Evolutionary conservation across 2,797 vertebrate genomes (phyloP).

Genomic region (Enteromius treurensis): DNA sequence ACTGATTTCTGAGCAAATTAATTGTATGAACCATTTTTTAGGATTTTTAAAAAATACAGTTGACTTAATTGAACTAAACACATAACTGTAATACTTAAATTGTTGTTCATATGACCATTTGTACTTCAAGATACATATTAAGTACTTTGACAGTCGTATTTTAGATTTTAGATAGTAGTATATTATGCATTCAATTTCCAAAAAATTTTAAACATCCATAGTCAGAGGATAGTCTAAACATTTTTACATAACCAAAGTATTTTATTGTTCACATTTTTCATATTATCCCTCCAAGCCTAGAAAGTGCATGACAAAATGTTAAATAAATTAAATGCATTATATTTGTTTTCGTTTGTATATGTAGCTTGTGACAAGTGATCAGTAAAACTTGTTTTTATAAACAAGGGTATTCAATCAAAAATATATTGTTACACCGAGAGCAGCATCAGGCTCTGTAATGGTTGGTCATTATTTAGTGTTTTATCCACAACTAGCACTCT

Average conservation of each 20-base stretch:
- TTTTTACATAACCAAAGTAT: not conserved
- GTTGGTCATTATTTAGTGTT: constrained; percentile 28
- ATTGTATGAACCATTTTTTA: not conserved
- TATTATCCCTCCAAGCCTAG: not conserved
- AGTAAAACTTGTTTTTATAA: not conserved
- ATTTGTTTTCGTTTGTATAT: not conserved
- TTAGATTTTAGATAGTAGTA: not conserved
- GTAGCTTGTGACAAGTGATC: constrained; percentile 6
- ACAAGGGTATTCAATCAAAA: constrained; percentile 5
- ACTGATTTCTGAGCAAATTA: not conserved
- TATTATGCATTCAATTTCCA: not conserved
- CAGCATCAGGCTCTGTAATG: constrained; percentile 3
- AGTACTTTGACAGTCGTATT: not conserved
- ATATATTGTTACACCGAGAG: constrained; percentile 4
- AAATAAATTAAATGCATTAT: constrained; percentile 22
- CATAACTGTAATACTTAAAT: not conserved
- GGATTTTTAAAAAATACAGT: not conserved
- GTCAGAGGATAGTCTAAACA: not conserved
- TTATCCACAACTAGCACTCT: constrained; percentile 23
- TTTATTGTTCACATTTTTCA: not conserved
- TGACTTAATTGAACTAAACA: too few species aligned
- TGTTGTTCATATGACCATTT: not conserved
- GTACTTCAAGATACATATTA: not conserved
- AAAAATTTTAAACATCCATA: not conserved
- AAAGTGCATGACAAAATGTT: not conserved